Base-by-base conservation (phyloP, 2,888 invertebrate genomes). In the Strigamia crassipes region DNA sequence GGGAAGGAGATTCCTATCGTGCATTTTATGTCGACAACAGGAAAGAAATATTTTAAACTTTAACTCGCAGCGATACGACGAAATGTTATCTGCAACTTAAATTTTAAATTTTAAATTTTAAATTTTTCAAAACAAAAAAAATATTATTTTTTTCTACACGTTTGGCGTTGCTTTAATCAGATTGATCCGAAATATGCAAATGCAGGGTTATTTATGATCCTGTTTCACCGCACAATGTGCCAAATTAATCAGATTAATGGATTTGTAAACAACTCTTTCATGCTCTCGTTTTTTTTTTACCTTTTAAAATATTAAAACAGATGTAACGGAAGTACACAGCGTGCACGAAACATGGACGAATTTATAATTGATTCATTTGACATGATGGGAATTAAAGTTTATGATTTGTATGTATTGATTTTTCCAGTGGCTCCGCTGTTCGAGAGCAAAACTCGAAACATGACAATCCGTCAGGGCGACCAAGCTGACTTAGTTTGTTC, bases 401-500 rank as follows among this genome's bases (percentile, higher is more conserved):
- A 38, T 38, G 38, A 38, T 38, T 5, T 38, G 6, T 38, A 1
- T 38, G 6, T 38, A 79, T 21, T 83, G 77, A 46, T 51, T 46
- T 82, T 83, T 83, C 34, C 66, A 85, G 85, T 84, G 82, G 84
- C 85, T 31, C 84, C 84, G 0, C 84, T 85, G 79, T 84, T 85
- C 83, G 86, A 87, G 77, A 85, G 85, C 6, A 85, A 85, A 1
- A 84, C 85, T 78, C 86, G 85, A 81, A 88, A 88, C 83, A 85
- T 86, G 83, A 87, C 87, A 0, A 86, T 87, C 12, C 83, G 84
- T 51, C 85, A 86, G 46, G 87, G 86, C 12, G 86, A 86, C 77
- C 86, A 86, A 66, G 84, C 86, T n/a, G 86, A 86, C 5, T 83
- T 88, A 84, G 86, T 86, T 66, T 88, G 88, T 82, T 86, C 86